Conservation (phyloP, 2,113 vertebrate genomes). For the Tor tambroides region DNA sequence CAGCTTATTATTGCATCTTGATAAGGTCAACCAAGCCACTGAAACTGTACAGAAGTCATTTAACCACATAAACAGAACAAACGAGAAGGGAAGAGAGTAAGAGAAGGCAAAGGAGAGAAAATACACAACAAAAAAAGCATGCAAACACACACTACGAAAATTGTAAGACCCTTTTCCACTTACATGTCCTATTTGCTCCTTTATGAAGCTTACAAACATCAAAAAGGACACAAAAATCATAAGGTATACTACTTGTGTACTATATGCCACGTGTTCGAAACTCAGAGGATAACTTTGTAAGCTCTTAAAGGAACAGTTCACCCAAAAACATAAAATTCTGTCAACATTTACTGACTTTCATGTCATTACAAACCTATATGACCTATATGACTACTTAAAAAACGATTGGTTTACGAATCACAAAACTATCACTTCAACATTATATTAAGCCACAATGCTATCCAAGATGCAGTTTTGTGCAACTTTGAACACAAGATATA, state of each 20-base stretch:
- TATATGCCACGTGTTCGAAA: no score
- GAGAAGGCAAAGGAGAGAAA: neutral
- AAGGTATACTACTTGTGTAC: no score
- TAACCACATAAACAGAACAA: conserved; percentile 38
- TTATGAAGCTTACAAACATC: neutral
- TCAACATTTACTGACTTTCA: no score
- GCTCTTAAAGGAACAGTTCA: no score
- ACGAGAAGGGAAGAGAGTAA: neutral
- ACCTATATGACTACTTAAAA: no score
- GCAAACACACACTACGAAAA: neutral
- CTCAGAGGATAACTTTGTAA: no score
- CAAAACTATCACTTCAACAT: neutral
- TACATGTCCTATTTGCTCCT: neutral
- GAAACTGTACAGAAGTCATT: conserved; percentile 30
- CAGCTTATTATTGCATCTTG: conserved; percentile 35
- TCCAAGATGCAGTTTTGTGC: neutral
- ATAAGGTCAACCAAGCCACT: conserved; percentile 44
- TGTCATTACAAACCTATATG: no score
- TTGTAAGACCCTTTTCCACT: neutral
- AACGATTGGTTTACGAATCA: neutral
- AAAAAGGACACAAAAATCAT: neutral
- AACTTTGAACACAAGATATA: neutral
- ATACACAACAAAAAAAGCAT: neutral
- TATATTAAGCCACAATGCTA: neutral
- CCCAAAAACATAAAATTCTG: no score